Conservation (phyloP, 2,113 vertebrate genomes). For the Cyanistes caeruleus region DNA sequence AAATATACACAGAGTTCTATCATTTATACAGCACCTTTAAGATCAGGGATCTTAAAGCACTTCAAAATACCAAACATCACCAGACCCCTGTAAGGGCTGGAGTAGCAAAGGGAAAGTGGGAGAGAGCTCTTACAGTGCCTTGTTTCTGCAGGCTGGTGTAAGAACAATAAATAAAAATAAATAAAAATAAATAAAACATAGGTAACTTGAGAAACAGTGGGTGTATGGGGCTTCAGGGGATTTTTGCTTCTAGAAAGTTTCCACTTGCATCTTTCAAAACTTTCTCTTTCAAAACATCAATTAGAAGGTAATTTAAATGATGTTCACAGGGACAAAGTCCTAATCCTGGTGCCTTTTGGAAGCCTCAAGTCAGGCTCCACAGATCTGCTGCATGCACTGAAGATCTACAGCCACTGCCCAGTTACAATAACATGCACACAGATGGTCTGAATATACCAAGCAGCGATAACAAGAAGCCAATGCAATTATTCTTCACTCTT, state of each 20-base stretch:
- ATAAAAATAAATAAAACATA: too few species aligned
- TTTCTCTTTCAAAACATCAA: not conserved
- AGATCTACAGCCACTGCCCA: not conserved
- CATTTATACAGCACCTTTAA: not conserved
- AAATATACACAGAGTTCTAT: not conserved
- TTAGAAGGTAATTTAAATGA: not conserved
- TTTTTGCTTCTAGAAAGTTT: not conserved
- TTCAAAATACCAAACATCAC: not conserved
- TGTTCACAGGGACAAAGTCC: not conserved
- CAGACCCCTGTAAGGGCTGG: not conserved
- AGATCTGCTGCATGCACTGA: not conserved
- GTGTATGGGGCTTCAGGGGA: not conserved
- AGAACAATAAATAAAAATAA: not conserved
- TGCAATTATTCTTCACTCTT: not conserved
- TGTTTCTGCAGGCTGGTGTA: not conserved
- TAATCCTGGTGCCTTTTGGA: not conserved
- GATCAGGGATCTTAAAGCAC: not conserved
- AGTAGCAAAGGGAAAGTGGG: not conserved
- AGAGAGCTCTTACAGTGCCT: not conserved
- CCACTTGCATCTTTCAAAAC: not conserved
- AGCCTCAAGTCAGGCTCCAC: not conserved
- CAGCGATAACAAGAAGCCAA: not conserved
- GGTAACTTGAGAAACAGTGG: not conserved
- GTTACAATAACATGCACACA: rapidly evolving
- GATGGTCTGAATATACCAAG: not conserved